Conservation (phyloP, 2,113 vertebrate species). For the Saguinus midas region DNA sequence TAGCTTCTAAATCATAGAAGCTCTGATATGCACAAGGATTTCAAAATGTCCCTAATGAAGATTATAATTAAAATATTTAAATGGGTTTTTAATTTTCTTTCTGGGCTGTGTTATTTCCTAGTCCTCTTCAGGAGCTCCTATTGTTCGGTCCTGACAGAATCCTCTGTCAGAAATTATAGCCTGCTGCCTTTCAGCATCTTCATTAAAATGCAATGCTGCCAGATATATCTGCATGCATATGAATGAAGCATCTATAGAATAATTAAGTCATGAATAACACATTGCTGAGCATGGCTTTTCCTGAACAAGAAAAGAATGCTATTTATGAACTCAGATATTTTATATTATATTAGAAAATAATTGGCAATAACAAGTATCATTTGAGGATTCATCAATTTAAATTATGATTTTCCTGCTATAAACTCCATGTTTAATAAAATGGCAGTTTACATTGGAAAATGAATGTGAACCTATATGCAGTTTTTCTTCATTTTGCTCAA, state of each 20-base stretch:
- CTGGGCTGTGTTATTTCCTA: slow-evolving; percentile 22
- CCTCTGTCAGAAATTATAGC: slow-evolving; percentile 76
- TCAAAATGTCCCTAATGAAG: slow-evolving; percentile 56
- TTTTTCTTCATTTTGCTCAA: slow-evolving; percentile 50
- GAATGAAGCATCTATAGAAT: slow-evolving; percentile 80
- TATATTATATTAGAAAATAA: slow-evolving; percentile 62
- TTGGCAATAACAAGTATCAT: slow-evolving; percentile 57
- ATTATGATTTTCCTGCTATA: slow-evolving; percentile 4
- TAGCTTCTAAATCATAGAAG: background rate
- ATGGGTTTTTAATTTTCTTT: slow-evolving; percentile 59
- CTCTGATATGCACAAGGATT: background rate
- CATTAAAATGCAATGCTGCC: slow-evolving; percentile 80
- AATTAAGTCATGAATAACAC: slow-evolving; percentile 80
- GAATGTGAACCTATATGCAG: background rate
- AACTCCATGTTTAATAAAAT: slow-evolving; percentile 62
- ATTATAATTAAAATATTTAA: slow-evolving; percentile 72
- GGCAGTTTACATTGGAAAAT: slow-evolving; percentile 37
- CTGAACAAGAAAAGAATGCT: slow-evolving; percentile 46
- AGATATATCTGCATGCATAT: slow-evolving; percentile 78
- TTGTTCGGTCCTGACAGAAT: slow-evolving; percentile 69
- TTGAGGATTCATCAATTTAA: slow-evolving; percentile 60
- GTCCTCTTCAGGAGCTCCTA: slow-evolving; percentile 50
- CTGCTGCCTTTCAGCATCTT: slow-evolving; percentile 69
- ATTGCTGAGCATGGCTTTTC: slow-evolving; percentile 60
- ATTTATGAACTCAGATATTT: slow-evolving; percentile 62